Percentiles rank a stretch among this genome's conserved stretches.
These are phyloP conservation scores for Umimayanthus kanabou DNA, from an alignment of 92 coral and sea anemone genomes.

Conservation along the genomic window DNA sequence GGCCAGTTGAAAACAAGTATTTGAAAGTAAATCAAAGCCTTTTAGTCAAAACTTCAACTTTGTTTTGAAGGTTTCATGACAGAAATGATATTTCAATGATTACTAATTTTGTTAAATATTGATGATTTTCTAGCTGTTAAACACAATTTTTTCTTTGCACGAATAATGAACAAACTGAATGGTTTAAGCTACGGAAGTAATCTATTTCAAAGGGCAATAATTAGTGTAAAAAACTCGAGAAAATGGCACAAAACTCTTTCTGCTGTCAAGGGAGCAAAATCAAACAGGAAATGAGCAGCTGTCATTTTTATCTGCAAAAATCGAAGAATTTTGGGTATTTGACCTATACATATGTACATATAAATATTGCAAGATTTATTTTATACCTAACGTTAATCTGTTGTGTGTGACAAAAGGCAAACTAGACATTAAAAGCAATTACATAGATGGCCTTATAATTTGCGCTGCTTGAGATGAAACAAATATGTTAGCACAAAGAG, in stretches of 20 bases:
- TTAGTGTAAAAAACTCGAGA: constrained; percentile 59
- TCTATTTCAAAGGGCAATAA: constrained; percentile 54
- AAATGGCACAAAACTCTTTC: constrained; percentile 60
- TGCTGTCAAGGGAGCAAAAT: constrained; percentile 48
- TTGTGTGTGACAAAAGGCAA: constrained; percentile 72
- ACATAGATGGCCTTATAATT: constrained; percentile 81
- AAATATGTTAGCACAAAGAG: constrained; percentile 73
- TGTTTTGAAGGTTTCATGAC: constrained; percentile 45
- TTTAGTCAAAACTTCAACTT: constrained; percentile 43
- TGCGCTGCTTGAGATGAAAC: constrained; percentile 81
- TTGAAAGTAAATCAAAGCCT: constrained; percentile 38
- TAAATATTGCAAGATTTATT: constrained; percentile 73
- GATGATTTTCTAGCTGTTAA: constrained; percentile 39
- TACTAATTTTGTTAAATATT: constrained; percentile 26
- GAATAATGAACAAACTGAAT: constrained; percentile 38
- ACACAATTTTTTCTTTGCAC: constrained; percentile 34
- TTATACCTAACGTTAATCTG: constrained; percentile 78
- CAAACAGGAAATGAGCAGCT: constrained; percentile 87
- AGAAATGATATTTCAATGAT: constrained; percentile 31
- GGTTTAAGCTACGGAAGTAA: constrained; percentile 40
- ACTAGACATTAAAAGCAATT: constrained; percentile 76
- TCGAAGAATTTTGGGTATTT: constrained; percentile 69
- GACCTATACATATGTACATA: constrained; percentile 41
- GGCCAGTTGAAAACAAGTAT: constrained; percentile 32
- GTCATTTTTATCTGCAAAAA: constrained; percentile 88